Base-by-base conservation (phyloP, 1,140 invertebrate genomes). In the Eumaeus atala region DNA sequence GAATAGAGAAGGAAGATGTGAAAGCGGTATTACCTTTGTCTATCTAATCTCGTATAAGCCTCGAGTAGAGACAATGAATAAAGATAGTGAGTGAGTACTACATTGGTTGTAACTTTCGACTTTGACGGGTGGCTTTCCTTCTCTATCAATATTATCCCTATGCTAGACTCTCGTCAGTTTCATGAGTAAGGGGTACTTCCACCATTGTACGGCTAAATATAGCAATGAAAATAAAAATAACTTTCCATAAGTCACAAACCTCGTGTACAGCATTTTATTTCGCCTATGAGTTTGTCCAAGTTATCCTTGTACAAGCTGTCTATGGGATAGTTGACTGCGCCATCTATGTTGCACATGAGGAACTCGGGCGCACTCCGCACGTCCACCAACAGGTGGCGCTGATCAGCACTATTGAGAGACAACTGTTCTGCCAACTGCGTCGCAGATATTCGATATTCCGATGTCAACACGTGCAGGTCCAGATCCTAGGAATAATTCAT, bases 261-360 rank as follows among this genome's bases (percentile, higher is more conserved):
- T n/a, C 48, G 7, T 14, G 48, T 9, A 3, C 34, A 6, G n/a
- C 14, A 17, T 40, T 33, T 59, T 6, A 79, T 68, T 12, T 61
- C 58, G 0, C 54, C 56, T 17, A 72, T 3, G 7, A 78, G 16
- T 4, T 51, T 33, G 0, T 68, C 58, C 1, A 77, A 42, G 1
- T 51, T 61, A 0, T 35, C 33, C 0, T 59, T 61, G 11, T 53
- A 33, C 17, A 82, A 53, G 5, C 59, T 48, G 6, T 81, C 73
- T 16, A 81, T 61, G 0, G 82, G 82, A 56, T 66, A 76, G 56
- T 78, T 85, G 1, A 74, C 58, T 54, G 76, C 60, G 59, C 77
- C 77, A 36, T 70, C 63, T 70, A 85, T 74, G 0, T 61, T 57
- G 42, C 81, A 84, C 81, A 84, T 84, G 0, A 61, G 47, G 58